Percentiles rank a stretch among this genome's conserved stretches.
Conservation (phyloP, 1,140 invertebrate genomes). For the Mycetomoellerius zeteki region DNA sequence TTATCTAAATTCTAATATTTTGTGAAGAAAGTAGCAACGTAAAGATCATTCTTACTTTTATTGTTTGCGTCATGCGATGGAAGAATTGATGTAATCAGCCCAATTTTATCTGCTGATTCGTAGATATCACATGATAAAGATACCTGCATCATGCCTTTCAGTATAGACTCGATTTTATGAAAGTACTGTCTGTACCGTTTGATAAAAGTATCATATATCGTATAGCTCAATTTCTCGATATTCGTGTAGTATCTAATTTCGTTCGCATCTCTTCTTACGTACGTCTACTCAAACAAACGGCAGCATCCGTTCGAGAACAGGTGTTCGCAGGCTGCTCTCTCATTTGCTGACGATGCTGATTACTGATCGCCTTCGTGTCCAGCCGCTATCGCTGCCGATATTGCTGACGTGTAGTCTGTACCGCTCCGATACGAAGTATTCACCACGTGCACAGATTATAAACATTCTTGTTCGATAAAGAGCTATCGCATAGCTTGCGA, state of each 20-base stretch:
- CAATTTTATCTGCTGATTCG: background rate
- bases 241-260: slow-evolving; percentile 36
- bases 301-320: slow-evolving; percentile 64
- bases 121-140: background rate
- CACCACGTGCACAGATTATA: slow-evolving; percentile 74
- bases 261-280: slow-evolving; percentile 63
- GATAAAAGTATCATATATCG: slow-evolving; percentile 18
- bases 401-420: slow-evolving; percentile 77
- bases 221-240: slow-evolving; percentile 24
- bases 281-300: slow-evolving; percentile 30
- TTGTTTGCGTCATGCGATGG: background rate
- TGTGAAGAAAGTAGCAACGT: background rate
- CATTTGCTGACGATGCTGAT: slow-evolving; percentile 73
- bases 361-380: slow-evolving; percentile 67
- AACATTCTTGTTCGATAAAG: slow-evolving; percentile 72
- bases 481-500: slow-evolving; percentile 22
- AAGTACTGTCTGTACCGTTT: background rate
- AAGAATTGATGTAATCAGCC: background rate
- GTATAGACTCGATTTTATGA: background rate
- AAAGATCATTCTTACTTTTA: background rate
- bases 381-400: slow-evolving; percentile 66
- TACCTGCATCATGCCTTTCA: background rate
- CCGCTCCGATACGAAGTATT: slow-evolving; percentile 68
- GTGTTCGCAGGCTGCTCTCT: slow-evolving; percentile 64
- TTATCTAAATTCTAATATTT: background rate